Base-by-base conservation (phyloP, 2,888 invertebrate species). In the Drosophila austrosaltans region DNA sequence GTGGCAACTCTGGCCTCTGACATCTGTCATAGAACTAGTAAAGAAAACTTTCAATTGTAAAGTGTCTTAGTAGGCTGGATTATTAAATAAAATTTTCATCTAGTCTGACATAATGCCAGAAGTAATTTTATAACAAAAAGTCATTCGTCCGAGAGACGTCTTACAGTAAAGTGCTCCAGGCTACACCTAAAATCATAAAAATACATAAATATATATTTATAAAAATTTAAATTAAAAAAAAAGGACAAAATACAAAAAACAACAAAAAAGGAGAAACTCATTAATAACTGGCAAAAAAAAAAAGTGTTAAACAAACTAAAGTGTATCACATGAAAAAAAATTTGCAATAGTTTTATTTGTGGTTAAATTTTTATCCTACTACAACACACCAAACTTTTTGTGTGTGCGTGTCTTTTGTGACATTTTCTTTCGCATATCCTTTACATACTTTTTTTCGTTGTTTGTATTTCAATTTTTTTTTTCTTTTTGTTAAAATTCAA, bases 61-160 rank as follows among this genome's bases (percentile, higher is more conserved):
- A 8, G 10, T 1, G 25, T 25, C 22, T 10, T 48, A 48, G 48
- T 48, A 48, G 48, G 48, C 48, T 2, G 48, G 4, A 12, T 48
- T 3, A 7, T 6, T 48, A 1, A 48, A 10, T 3, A 48, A 22
- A 7, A 20, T 48, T 48, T 48, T 39, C 25, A 73, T 66, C 1
- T 32, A 60, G 53, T 63, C 28, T 63, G 7, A 40, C 7, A 6
- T 53, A 28, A 57, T 39, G 58, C 58, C 25, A 25, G 3, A 5
- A 1, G 12, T 3, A 61, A 32, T 30, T 22, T 7, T 16, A 22
- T 3, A 22, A 8, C 5, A 20, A 7, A 12, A 59, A 48, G 6
- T 80, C 80, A 81, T 69, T 81, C 86, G 66, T 63, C 61, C 53
- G 40, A 66, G 54, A 53, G 66, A 66, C 80, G 70, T 58, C 68